These are phyloP conservation scores for Capromys pilorides DNA, from an alignment of 2,797 vertebrate species.

Conservation along the genomic window DNA sequence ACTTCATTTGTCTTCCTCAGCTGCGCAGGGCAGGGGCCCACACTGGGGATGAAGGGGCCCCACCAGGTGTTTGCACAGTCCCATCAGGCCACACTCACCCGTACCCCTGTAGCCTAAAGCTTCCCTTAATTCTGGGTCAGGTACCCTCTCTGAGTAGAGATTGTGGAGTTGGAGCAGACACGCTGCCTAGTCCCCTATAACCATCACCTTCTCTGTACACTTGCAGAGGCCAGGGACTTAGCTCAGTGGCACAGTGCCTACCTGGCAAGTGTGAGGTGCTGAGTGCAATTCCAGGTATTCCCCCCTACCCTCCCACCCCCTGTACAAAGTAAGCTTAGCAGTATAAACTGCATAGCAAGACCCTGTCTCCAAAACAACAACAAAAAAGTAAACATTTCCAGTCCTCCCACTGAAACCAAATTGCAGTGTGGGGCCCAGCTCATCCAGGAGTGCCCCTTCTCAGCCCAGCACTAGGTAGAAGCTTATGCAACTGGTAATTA, in stretches of 20 bases:
- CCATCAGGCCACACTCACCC: not conserved
- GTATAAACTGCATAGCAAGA: too few species aligned
- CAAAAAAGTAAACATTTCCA: constrained; percentile 14
- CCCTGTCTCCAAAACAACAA: too few species aligned
- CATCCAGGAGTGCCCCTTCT: not conserved
- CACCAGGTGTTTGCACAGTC: not conserved
- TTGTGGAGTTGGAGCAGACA: not conserved
- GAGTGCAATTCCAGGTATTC: too few species aligned
- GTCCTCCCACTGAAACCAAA: not conserved
- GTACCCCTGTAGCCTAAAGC: not conserved
- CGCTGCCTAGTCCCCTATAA: not conserved
- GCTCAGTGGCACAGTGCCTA: too few species aligned
- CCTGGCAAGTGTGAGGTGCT: too few species aligned
- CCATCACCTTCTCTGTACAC: not conserved
- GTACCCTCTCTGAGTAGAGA: not conserved
- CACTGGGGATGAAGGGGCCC: not conserved
- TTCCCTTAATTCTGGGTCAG: not conserved
- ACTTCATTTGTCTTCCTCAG: not conserved
- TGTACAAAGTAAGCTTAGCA: too few species aligned
- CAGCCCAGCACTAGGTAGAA: constrained; percentile 35
- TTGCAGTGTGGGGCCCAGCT: not conserved
- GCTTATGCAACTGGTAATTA: constrained; percentile 33
- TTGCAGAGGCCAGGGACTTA: not conserved
- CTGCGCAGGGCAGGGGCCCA: not conserved
- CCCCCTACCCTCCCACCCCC: too few species aligned